Conservation (phyloP, 2,797 vertebrate genomes). For the Leptoclinus maculatus region DNA sequence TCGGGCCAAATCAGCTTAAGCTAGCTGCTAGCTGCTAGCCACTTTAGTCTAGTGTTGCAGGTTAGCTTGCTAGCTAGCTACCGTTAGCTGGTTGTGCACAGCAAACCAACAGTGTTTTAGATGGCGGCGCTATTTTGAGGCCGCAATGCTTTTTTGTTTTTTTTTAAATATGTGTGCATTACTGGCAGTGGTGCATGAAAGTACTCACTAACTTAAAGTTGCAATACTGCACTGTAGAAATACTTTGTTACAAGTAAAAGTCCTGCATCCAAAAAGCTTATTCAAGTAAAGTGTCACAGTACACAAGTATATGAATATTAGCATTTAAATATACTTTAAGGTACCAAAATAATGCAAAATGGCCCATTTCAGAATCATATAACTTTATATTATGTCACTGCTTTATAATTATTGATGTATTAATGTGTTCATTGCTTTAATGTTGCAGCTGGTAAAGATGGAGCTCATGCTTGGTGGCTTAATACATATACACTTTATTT, state of each 20-base stretch:
- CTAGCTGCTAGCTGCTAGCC: conserved; percentile 31
- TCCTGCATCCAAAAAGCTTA: not conserved
- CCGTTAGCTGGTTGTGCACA: conserved; percentile 35
- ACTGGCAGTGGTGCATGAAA: not conserved
- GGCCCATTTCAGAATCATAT: not conserved
- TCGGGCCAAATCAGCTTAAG: conserved; percentile 38
- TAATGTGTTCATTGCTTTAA: not conserved
- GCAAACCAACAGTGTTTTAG: conserved; percentile 48
- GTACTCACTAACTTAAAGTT: not conserved
- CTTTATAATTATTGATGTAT: not conserved
- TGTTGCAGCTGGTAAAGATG: not conserved
- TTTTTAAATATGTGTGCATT: not conserved
- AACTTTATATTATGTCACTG: not conserved
- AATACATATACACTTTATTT: not conserved
- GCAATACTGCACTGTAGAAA: not conserved
- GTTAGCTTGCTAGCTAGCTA: not conserved
- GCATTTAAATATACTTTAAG: not conserved
- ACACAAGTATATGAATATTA: not conserved
- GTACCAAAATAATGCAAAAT: not conserved
- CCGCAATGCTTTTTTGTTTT: not conserved
- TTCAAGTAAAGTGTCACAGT: not conserved
- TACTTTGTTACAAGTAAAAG: not conserved
- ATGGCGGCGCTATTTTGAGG: conserved; percentile 68
- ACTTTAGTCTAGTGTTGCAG: not conserved
- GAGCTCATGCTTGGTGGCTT: not conserved